Base-by-base conservation (phyloP, 1,140 invertebrate genomes). In the Armadillidium nasatum region DNA sequence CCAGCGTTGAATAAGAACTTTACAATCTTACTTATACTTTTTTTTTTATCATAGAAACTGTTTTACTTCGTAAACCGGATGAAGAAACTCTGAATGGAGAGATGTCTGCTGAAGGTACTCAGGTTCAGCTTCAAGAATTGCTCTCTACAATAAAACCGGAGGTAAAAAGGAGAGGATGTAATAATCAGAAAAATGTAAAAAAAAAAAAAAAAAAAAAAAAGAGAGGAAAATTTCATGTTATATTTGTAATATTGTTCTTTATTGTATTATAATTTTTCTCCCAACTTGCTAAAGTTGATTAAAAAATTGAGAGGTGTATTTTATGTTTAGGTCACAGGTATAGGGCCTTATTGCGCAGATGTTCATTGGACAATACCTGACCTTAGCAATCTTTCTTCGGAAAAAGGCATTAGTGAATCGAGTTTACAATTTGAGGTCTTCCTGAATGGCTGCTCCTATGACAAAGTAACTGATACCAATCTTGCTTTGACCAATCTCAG, bases 401-500 rank as follows among this genome's bases (percentile, higher is more conserved):
- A 75, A n/a, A 74, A 74, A 13, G 79, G 76, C 45, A 23, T 68
- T 0, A 19, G 66, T 60, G 73, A 54, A 15, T 72, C 75, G 15
- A 75, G 72, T 50, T 43, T 81, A 22, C 73, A 45, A 10, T 81
- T 78, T n/a, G 80, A 81, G 45, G 77, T 81, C 70, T 78, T 78
- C 66, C 74, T 81, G 21, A 81, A 81, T 71, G 72, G 74, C 44
- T 74, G 44, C 54, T 46, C 50, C 2, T 69, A 79, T 23, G 69
- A 33, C n/a, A 73, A 77, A 44, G 71, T 77, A 22, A 15, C 75
- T 21, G 54, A 50, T 0, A 77, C 77, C 10, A 60, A 75, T n/a
- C 72, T 78, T 44, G 72, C 72, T 10, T 74, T 81, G 43, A 75
- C 23, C 43, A 67, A 46, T n/a, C 77, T 81, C 45, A 81, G 77